These are phyloP conservation scores for Poicephalus meyeri DNA, from an alignment of 2,113 vertebrate species.

Conservation along the genomic window DNA sequence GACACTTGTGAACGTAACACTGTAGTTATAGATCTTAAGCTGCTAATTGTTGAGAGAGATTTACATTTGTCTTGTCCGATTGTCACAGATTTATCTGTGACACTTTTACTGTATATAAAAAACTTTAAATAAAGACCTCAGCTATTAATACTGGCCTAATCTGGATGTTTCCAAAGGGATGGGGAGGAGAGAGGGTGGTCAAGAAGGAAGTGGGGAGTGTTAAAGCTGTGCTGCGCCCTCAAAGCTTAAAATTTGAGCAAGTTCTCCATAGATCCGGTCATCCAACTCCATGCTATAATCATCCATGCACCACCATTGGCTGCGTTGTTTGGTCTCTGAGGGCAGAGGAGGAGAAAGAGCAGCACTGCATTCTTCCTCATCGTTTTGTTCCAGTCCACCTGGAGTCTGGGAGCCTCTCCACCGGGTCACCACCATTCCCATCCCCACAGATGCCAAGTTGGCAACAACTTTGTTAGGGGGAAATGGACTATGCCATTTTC, in stretches of 20 bases:
- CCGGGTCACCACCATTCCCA: background rate
- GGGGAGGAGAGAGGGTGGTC: background rate
- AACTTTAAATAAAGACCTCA: slow-evolving; percentile 84
- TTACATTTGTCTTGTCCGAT: slow-evolving; percentile 79
- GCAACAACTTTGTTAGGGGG: background rate
- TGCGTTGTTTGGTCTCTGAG: background rate
- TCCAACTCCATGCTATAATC: background rate
- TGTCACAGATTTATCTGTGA: slow-evolving; percentile 69
- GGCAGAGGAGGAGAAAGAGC: background rate
- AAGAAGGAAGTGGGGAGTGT: background rate
- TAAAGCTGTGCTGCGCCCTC: background rate
- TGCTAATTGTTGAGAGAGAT: slow-evolving; percentile 83
- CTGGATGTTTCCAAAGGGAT: background rate
- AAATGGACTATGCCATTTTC: background rate
- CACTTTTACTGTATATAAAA: slow-evolving; percentile 80
- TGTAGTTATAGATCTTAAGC: slow-evolving; percentile 82
- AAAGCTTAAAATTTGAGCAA: background rate
- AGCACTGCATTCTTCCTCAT: background rate
- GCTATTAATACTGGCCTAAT: slow-evolving; percentile 68
- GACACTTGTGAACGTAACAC: slow-evolving; percentile 80
- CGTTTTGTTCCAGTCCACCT: background rate
- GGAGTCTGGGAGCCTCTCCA: background rate
- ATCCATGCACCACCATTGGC: background rate
- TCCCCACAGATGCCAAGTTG: background rate
- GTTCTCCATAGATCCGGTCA: background rate